Evolutionary conservation across 2,888 invertebrate species (phyloP).

Genomic region (Slavum lentiscoides): DNA sequence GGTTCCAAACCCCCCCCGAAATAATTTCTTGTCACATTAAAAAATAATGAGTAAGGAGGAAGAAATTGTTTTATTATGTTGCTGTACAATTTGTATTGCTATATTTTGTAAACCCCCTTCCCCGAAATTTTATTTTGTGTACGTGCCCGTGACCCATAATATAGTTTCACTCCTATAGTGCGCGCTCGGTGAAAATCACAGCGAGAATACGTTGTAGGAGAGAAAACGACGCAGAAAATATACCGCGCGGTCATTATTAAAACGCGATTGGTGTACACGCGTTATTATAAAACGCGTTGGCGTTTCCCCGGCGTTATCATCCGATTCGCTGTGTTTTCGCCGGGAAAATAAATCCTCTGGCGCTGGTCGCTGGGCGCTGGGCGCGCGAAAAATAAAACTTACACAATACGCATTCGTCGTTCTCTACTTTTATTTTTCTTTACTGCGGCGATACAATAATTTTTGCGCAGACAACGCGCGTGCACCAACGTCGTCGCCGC

Average conservation of each 20-base stretch:
- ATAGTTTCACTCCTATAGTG: too few relatives aligned
- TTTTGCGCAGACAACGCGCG: background rate
- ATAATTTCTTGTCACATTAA: too few relatives aligned
- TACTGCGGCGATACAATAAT: conserved; percentile 8
- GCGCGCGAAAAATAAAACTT: background rate
- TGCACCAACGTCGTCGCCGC: background rate
- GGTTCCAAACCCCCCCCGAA: too few relatives aligned
- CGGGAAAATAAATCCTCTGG: conserved; percentile 17
- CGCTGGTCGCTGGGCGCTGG: background rate
- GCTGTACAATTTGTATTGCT: too few relatives aligned
- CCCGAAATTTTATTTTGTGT: too few relatives aligned
- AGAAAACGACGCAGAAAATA: background rate
- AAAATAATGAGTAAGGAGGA: too few relatives aligned
- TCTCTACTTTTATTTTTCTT: conserved; percentile 17
- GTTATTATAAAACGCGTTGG: background rate
- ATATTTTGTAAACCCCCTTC: too few relatives aligned
- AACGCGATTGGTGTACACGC: background rate
- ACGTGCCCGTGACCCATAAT: too few relatives aligned
- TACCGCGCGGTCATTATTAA: background rate
- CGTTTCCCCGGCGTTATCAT: background rate
- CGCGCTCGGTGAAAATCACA: too few relatives aligned
- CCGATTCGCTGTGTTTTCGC: background rate
- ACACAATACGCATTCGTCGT: background rate
- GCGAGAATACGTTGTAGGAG: too few relatives aligned
- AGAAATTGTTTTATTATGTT: too few relatives aligned